Base-by-base conservation (phyloP, 2,797 vertebrate genomes). In the Geotrypetes seraphini region DNA sequence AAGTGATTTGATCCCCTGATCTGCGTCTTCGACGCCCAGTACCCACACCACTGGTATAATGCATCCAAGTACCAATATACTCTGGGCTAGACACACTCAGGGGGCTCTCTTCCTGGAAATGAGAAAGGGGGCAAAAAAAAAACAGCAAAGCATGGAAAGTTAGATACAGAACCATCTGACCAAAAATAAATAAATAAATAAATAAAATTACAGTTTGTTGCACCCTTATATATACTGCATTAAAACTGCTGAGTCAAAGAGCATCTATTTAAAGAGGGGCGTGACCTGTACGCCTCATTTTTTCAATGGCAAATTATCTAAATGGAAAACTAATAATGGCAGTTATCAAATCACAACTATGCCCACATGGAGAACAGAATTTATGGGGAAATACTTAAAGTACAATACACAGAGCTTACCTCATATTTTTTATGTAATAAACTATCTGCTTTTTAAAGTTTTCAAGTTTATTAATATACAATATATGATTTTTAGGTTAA, bases 1-100 rank as follows among this genome's bases (percentile, higher is more conserved):
- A 91, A 87, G 89, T 89, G 78, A 89, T 90, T 89, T 89, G 88
- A 83, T 91, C 88, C 87, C 88, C 89, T 90, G 89, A 91, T 89
- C 88, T 90, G 86, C 89, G 88, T 87, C 89, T 90, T 86, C 89
- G 85, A 87, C 86, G 88, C 88, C 88, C 89, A 84, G 89, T 85
- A 87, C 86, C 87, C 79, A 89, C 85, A 88, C 81, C 87, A 87
- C 88, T 83, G 85, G 87, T 90, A 70, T 89, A 90, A 85, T 90
- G 89, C 82, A 90, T 88, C 89, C 89, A 91, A 85, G 87, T 85
- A 86, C 87, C 87, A 87, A 86, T 86, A 79, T 86, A 89, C 81
- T 90, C 89, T 84, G 89, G 89, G 83, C 87, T 91, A 90, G 89
- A 91, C 82, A 90, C 85, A 88, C 89, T 90, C 87, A 90, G 85